Conservation (phyloP, 2,797 vertebrate species). For the Apodemus agrarius region DNA sequence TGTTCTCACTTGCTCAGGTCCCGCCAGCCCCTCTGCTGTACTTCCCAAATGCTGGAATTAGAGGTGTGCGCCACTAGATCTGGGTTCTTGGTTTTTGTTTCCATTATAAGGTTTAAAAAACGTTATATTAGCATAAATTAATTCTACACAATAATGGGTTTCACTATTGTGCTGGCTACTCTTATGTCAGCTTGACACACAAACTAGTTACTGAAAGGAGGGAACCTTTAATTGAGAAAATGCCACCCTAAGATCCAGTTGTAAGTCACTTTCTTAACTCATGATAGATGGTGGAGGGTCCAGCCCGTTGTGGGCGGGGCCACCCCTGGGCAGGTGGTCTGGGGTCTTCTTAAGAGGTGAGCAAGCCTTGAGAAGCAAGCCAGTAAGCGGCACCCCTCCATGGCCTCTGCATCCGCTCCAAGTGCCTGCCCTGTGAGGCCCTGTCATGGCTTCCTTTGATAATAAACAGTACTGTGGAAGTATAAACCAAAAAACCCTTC, state of each 20-base stretch:
- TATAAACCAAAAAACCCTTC: not conserved
- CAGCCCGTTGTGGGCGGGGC: not conserved
- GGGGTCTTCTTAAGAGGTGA: not conserved
- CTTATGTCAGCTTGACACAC: not conserved
- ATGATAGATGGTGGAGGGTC: not conserved
- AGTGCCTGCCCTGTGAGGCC: not conserved
- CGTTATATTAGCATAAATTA: not conserved
- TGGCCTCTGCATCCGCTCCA: not conserved
- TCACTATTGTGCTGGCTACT: not conserved
- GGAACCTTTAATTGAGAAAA: not conserved
- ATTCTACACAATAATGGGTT: not conserved
- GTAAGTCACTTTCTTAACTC: not conserved
- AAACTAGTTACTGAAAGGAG: not conserved
- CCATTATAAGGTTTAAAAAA: not conserved
- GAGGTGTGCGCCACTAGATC: not conserved
- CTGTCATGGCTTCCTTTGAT: not conserved
- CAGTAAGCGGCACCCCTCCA: not conserved
- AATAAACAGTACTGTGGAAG: not conserved
- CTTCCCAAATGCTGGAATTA: not conserved
- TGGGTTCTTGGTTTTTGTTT: not conserved
- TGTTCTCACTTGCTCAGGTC: not conserved
- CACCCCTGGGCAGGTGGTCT: not conserved
- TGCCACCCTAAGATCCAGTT: not conserved
- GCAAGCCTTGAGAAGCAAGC: not conserved
- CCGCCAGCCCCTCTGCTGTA: not conserved